phyloP scores from a whole-genome alignment of 2,888 invertebrate genomes.

The Junonia oenone region DNA sequence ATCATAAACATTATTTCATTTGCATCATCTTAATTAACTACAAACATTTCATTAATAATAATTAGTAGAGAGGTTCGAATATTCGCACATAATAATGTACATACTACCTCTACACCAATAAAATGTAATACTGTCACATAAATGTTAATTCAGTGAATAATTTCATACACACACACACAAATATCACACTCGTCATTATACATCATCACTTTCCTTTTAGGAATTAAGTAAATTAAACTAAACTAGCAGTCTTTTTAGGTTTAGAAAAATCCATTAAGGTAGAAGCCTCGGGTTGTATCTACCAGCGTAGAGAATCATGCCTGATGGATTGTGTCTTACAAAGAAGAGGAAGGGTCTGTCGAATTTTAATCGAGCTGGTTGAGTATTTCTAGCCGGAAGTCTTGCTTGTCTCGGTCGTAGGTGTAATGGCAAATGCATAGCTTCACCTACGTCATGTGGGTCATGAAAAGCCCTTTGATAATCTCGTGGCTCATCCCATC shows the following conservation, averaged over 20 bases:
- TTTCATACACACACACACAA: slow-evolving; percentile 55
- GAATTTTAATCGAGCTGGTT: slow-evolving; percentile 85
- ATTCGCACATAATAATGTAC: slow-evolving; percentile 26
- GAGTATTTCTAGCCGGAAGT: slow-evolving; percentile 82
- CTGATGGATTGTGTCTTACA: slow-evolving; percentile 94
- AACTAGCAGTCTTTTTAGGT: slow-evolving; percentile 67
- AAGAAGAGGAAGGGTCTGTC: slow-evolving; percentile 94
- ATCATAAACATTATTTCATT: slow-evolving; percentile 47
- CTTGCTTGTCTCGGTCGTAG: slow-evolving; percentile 85
- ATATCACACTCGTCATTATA: slow-evolving; percentile 67
- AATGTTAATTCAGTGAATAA: slow-evolving; percentile 60
- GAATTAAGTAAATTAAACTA: slow-evolving; percentile 63
- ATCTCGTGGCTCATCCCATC: slow-evolving; percentile 80
- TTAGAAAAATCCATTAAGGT: slow-evolving; percentile 74
- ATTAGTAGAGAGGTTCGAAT: slow-evolving; percentile 46
- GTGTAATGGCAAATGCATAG: slow-evolving; percentile 82
- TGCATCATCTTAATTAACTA: slow-evolving; percentile 53
- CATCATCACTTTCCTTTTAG: slow-evolving; percentile 73
- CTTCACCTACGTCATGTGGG: slow-evolving; percentile 76
- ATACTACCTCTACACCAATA: slow-evolving; percentile 51
- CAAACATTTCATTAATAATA: slow-evolving; percentile 44
- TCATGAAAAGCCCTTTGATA: slow-evolving; percentile 85
- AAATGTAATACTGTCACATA: slow-evolving; percentile 75
- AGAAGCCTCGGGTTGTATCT: slow-evolving; percentile 91
- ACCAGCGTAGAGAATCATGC: slow-evolving; percentile 92